Percentiles rank a stretch among this genome's conserved stretches.
Conservation (phyloP, 2,113 vertebrate genomes). For the Perognathus longimembris region DNA sequence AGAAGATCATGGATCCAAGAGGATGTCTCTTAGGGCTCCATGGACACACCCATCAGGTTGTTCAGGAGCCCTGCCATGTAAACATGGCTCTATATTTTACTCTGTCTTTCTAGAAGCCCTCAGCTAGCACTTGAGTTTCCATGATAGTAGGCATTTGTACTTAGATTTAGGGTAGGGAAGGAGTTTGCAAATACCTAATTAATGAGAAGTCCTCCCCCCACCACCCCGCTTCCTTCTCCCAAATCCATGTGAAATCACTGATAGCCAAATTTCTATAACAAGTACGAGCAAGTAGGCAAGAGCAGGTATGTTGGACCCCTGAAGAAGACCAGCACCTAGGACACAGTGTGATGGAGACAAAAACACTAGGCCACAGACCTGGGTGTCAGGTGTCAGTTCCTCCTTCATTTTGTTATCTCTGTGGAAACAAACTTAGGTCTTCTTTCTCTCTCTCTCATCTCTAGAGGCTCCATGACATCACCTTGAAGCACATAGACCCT, state of each 20-base stretch:
- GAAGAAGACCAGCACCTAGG: background rate
- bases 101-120: background rate
- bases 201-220: background rate
- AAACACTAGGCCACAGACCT: background rate
- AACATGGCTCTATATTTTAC: background rate
- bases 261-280: background rate
- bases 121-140: background rate
- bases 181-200: background rate
- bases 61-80: background rate
- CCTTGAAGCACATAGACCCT: background rate
- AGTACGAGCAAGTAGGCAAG: background rate
- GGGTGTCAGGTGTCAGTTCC: background rate
- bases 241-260: background rate
- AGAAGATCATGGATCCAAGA: background rate
- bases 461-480: background rate
- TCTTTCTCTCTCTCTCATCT: background rate
- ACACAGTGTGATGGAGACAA: background rate
- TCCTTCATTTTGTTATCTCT: background rate
- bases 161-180: background rate
- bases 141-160: background rate
- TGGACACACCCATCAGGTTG: background rate
- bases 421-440: background rate
- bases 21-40: background rate
- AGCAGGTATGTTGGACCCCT: too few relatives aligned
- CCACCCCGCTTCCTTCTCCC: fast-evolving